A percentile compares a stretch with the other conserved stretches of the same genome.
These are phyloP conservation scores for Elymnias hypermnestra DNA, from an alignment of 1,140 invertebrate species.

Conservation along the genomic window DNA sequence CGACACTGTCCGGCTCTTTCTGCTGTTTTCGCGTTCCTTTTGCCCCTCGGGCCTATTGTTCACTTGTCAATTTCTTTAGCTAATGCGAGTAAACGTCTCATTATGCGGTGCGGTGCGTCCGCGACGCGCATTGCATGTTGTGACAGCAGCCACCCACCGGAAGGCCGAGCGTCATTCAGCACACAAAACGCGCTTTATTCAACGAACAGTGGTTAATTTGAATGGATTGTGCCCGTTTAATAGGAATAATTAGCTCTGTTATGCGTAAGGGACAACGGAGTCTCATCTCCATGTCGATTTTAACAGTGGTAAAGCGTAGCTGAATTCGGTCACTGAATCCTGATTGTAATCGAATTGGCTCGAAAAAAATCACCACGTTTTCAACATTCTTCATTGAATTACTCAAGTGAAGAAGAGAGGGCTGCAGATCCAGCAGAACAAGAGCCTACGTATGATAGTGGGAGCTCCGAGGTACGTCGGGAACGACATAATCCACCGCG, in stretches of 20 bases:
- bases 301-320: no score
- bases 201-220: conserved; percentile 70
- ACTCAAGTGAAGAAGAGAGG: no score
- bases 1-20: conserved; percentile 74
- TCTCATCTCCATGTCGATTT: conserved; percentile 32
- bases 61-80: conserved; percentile 76
- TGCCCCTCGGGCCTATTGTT: conserved; percentile 69
- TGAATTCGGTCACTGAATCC: no score
- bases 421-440: no score
- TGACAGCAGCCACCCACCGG: conserved; percentile 74
- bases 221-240: conserved; percentile 67
- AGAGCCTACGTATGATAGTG: no score
- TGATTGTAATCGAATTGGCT: no score
- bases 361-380: no score
- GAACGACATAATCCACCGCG: no score
- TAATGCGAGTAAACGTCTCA: conserved; percentile 75
- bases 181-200: conserved; percentile 72
- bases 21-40: conserved; percentile 67
- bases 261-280: conserved; percentile 26
- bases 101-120: conserved; percentile 71
- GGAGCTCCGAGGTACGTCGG: no score
- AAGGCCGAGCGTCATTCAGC: conserved; percentile 72
- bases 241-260: conserved; percentile 70
- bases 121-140: conserved; percentile 71
- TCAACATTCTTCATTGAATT: no score